Conservation (phyloP, 2,888 invertebrate species). For the Apamea sordens region DNA sequence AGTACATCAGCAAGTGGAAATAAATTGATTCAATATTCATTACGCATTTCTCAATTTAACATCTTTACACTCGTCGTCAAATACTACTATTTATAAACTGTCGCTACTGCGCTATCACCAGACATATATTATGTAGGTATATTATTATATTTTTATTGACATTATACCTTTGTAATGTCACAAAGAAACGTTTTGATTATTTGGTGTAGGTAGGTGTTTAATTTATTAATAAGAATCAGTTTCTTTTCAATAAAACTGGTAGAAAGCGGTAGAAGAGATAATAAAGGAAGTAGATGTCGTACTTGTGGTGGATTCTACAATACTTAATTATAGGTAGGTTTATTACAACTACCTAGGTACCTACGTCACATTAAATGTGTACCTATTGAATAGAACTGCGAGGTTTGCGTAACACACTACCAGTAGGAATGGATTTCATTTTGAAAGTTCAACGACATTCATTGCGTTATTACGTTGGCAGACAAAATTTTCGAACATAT, state of each 20-base stretch:
- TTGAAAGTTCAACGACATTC: no score
- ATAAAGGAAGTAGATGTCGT: neutral
- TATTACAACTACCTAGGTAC: neutral
- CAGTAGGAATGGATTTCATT: no score
- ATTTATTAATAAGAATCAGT: neutral
- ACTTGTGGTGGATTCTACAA: neutral
- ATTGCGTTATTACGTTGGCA: no score
- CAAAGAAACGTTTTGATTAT: neutral
- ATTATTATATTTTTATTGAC: neutral
- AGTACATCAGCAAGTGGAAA: conserved; percentile 1
- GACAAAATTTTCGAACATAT: no score
- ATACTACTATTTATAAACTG: neutral
- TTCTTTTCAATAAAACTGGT: neutral
- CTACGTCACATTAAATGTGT: neutral
- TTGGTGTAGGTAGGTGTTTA: neutral
- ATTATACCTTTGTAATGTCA: neutral
- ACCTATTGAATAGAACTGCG: no score
- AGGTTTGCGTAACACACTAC: no score
- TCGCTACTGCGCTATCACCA: neutral
- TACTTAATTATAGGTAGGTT: neutral
- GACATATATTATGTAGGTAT: neutral
- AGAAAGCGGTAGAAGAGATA: neutral
- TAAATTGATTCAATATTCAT: conserved; percentile 18
- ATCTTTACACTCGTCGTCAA: neutral
- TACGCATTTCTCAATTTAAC: neutral